Base-by-base conservation (phyloP, 2,888 invertebrate genomes). In the Cataglyphis rosenhaueri region DNA sequence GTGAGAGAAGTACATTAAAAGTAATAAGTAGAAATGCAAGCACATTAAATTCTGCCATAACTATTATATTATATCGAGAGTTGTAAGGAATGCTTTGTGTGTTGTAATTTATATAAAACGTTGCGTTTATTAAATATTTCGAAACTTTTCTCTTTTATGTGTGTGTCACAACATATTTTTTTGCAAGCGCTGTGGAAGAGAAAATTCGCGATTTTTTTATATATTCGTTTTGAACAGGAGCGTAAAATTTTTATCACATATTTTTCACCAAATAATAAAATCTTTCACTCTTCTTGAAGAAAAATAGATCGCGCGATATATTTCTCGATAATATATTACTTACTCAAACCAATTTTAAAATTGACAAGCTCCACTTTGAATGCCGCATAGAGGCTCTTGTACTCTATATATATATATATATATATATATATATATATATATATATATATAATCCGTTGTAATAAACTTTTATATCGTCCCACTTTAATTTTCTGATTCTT, bases 361-460 rank as follows among this genome's bases (percentile, higher is more conserved):
- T 74, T 83, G 74, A 82, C 85, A 85, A 79, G 76, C 44, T 83
- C 82, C 61, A 70, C 78, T 87, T 86, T 76, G 84, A 88, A 90
- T 87, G 87, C 89, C 86, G 83, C 85, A 86, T 71, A 89, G 90
- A 91, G 88, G 88, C 87, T 90, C 86, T 90, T 91, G 88, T 92
- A 90, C 81, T 82, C 86, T 89, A 83, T 88, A 84, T 84, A 87
- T 90, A 83, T 87, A 84, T 84, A n/a, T n/a, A n/a, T n/a, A n/a
- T n/a, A n/a, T n/a, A n/a, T n/a, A n/a, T n/a, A n/a, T n/a, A n/a
- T n/a, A n/a, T n/a, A n/a, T n/a, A n/a, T n/a, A n/a, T n/a, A n/a
- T 89, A 83, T 88, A 84, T 84, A 84, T 76, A 55, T 81, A 83
- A 71, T 76, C 85, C 66, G 73, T 85, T 84, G 85, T 83, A 89